Conservation (phyloP, 2,888 invertebrate species). For the Drosophila koepferae region DNA sequence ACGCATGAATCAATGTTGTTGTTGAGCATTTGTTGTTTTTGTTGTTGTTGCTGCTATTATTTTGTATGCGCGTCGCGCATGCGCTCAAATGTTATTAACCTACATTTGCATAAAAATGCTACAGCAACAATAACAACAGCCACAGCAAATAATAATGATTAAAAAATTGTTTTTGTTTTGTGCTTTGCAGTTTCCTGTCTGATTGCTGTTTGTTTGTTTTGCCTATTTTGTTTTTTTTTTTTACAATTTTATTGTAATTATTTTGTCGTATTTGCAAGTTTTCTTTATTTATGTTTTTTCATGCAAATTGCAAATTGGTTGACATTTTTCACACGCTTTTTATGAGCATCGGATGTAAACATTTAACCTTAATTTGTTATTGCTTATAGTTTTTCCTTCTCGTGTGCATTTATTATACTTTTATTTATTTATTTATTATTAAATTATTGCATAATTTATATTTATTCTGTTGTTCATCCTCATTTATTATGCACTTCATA, state of each 20-base stretch:
- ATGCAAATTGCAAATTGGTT: slow-evolving; percentile 69
- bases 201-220: slow-evolving; percentile 49
- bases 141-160: slow-evolving; percentile 47
- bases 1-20: slow-evolving; percentile 50
- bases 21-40: slow-evolving; percentile 14
- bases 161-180: slow-evolving; percentile 57
- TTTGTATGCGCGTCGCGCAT: slow-evolving; percentile 68
- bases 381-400: slow-evolving; percentile 15
- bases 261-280: slow-evolving; percentile 48
- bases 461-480: slow-evolving; percentile 21
- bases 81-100: slow-evolving; percentile 76
- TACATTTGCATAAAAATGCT: slow-evolving; percentile 74
- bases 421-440: neutral
- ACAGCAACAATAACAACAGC: slow-evolving; percentile 44
- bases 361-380: slow-evolving; percentile 70
- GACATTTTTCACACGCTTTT: slow-evolving; percentile 76
- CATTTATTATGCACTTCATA: slow-evolving; percentile 21
- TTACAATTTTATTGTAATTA: slow-evolving; percentile 65
- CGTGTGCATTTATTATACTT: neutral
- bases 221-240: slow-evolving; percentile 56
- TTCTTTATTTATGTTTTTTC: slow-evolving; percentile 45
- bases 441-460: slow-evolving; percentile 20
- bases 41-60: slow-evolving; percentile 30
- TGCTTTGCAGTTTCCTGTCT: slow-evolving; percentile 66
- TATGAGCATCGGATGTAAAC: slow-evolving; percentile 72